These are phyloP conservation scores for Oscheius sp. DNA, from an alignment of 2,888 invertebrate genomes.

Conservation along the genomic window DNA sequence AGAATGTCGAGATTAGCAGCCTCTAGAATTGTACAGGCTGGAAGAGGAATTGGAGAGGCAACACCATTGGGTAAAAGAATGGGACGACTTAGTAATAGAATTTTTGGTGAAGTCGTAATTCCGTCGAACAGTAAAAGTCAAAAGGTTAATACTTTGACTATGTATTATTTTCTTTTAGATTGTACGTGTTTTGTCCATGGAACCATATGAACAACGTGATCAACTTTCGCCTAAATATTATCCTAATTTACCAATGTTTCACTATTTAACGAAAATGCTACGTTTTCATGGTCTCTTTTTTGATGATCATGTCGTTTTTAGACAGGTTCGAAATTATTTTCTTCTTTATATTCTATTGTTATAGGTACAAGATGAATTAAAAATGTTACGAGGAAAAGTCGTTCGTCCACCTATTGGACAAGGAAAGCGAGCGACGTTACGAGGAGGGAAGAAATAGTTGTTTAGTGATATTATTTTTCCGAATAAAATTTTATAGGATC, in stretches of 20 bases:
- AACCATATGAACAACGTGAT: slow-evolving; percentile 62
- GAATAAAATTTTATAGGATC: too few relatives aligned
- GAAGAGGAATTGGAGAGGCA: slow-evolving; percentile 54
- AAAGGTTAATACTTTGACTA: slow-evolving; percentile 34
- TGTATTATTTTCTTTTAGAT: slow-evolving; percentile 40
- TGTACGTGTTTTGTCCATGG: slow-evolving; percentile 64
- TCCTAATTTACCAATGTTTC: slow-evolving; percentile 69
- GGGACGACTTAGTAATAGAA: slow-evolving; percentile 52
- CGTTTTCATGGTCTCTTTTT: slow-evolving; percentile 67
- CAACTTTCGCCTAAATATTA: slow-evolving; percentile 63
- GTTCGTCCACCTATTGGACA: slow-evolving; percentile 65
- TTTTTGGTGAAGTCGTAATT: slow-evolving; percentile 54
- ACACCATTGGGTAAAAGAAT: slow-evolving; percentile 67
- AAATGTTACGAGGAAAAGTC: slow-evolving; percentile 65
- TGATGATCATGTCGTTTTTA: slow-evolving; percentile 69
- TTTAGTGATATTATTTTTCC: neutral
- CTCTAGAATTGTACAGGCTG: slow-evolving; percentile 55
- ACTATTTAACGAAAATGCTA: slow-evolving; percentile 69
- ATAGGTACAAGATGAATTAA: slow-evolving; percentile 61
- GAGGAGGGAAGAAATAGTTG: slow-evolving; percentile 53
- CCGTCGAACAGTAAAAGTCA: slow-evolving; percentile 60
- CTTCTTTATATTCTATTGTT: slow-evolving; percentile 6
- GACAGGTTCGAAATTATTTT: slow-evolving; percentile 43
- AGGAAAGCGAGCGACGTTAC: slow-evolving; percentile 63
- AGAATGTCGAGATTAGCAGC: slow-evolving; percentile 47